Evolutionary conservation across 2,113 vertebrate genomes (phyloP).

Genomic region (Anarhynchus alexandrinus): DNA sequence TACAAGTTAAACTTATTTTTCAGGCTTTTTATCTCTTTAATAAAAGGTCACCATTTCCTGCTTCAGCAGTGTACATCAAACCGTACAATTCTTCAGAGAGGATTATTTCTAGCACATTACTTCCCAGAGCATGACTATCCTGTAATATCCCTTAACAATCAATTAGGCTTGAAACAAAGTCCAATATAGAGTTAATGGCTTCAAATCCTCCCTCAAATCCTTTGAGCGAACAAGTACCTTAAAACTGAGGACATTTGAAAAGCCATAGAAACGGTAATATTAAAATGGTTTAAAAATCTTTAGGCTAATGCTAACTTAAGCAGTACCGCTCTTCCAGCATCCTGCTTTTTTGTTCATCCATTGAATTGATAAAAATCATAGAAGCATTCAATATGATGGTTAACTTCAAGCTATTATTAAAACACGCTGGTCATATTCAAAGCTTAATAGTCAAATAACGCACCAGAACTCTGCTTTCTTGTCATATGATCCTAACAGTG

Average conservation of each 20-base stretch:
- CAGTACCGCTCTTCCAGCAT: not conserved
- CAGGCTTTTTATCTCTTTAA: constrained; percentile 24
- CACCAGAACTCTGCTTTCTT: not conserved
- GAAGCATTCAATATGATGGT: not conserved
- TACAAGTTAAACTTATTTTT: not conserved
- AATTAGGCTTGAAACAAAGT: constrained; percentile 69
- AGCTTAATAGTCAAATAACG: not conserved
- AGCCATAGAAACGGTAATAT: not conserved
- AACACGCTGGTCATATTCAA: not conserved
- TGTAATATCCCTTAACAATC: constrained; percentile 71
- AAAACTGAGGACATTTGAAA: not conserved
- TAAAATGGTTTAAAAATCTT: not conserved
- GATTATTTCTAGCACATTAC: constrained; percentile 69
- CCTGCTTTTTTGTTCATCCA: not conserved
- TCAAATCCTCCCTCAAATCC: constrained; percentile 27
- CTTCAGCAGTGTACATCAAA: constrained; percentile 53
- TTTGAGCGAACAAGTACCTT: constrained; percentile 18
- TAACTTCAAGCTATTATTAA: not conserved
- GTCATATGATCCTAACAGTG: not conserved
- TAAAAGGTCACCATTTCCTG: constrained; percentile 43
- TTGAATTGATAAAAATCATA: not conserved
- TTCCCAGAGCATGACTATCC: constrained; percentile 57
- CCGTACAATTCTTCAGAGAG: constrained; percentile 41
- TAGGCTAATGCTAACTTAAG: not conserved
- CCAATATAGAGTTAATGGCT: constrained; percentile 6